Evolutionary conservation across 2,888 invertebrate species (phyloP).

Genomic region (Drosophila paracracens): DNA sequence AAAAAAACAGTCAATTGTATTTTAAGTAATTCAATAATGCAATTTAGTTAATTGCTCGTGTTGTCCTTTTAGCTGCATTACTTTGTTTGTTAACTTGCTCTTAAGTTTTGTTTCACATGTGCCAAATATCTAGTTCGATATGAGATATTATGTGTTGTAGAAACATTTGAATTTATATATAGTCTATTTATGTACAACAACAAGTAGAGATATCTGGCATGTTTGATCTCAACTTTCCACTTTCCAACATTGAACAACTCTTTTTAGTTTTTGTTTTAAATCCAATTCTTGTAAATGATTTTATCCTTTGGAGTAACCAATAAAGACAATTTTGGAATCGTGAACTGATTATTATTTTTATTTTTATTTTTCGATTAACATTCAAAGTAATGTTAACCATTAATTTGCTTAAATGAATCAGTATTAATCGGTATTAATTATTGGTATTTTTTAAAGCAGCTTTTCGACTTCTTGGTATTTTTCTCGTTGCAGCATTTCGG

Average conservation of each 20-base stretch:
- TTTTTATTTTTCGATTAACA: neutral
- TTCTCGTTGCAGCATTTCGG: slow-evolving; percentile 10
- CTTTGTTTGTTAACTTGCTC: slow-evolving; percentile 4
- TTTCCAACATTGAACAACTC: slow-evolving; percentile 11
- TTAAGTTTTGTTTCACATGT: slow-evolving; percentile 46
- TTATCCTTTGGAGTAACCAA: slow-evolving; percentile 26
- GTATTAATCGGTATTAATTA: neutral
- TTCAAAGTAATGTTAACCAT: neutral
- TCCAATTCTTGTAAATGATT: slow-evolving; percentile 8
- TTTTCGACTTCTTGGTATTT: neutral
- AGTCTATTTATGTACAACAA: slow-evolving; percentile 7
- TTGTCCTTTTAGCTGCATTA: slow-evolving; percentile 6
- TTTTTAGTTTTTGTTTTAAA: slow-evolving; percentile 16
- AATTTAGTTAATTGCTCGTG: slow-evolving; percentile 14
- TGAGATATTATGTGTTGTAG: slow-evolving; percentile 3
- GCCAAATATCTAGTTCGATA: slow-evolving; percentile 36
- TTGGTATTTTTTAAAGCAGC: neutral
- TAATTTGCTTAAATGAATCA: neutral
- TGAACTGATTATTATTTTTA: neutral
- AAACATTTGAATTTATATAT: slow-evolving; percentile 23
- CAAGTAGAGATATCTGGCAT: slow-evolving; percentile 41
- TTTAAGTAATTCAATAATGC: slow-evolving; percentile 19
- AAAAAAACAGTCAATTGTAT: slow-evolving; percentile 24
- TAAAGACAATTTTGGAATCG: slow-evolving; percentile 34
- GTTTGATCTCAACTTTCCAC: slow-evolving; percentile 44